Base-by-base conservation (phyloP, 2,113 vertebrate genomes). In the Rattus rattus region DNA sequence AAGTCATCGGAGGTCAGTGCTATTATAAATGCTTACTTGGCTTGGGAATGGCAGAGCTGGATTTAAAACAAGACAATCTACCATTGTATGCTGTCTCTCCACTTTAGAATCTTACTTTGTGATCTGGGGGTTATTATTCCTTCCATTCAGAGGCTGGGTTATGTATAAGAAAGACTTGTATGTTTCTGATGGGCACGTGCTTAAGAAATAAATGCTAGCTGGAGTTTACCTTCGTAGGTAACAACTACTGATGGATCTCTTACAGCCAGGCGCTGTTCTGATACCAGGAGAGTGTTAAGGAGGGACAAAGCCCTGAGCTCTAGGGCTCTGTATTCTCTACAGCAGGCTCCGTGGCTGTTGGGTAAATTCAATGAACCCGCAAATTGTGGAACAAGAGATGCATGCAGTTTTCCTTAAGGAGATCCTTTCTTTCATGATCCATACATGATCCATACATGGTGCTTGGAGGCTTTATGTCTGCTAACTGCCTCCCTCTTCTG, bases 361-460 rank as follows among this genome's bases (percentile, higher is more conserved):
- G 39, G 63, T 12, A 72, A 91, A 52, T 63, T 33, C 92, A 87
- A 86, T 86, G 39, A 90, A 86, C 76, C 92, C 5, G 87, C 59
- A 86, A 80, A 52, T 72, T 90, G 79, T 26, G 63, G 72, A 83
- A 80, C 7, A 59, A 52, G 39, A 84, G 81, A 77, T 33, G 22
- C 79, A 77, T 33, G 22, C 79, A 84, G 49, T 14, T 11, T 80
- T 6, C 26, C 36, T 79, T 49, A 52, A 20, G 69, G 87, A 33
- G 33, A 67, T 20, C 80, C 24, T 77, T 85, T 94, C 90, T 81
- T 77, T 95, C 49, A 86, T 80, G 88, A 85, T 5, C 47, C 47
- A 2, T 43, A 88, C 33, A 24, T 73, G 86, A 92, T 43, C 43
- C 43, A 81, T 43, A 43, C 43, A 43, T 43, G 24, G 54, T 65